Evolutionary conservation across 2,888 invertebrate species (phyloP).

Genomic region (Operophtera brumata): DNA sequence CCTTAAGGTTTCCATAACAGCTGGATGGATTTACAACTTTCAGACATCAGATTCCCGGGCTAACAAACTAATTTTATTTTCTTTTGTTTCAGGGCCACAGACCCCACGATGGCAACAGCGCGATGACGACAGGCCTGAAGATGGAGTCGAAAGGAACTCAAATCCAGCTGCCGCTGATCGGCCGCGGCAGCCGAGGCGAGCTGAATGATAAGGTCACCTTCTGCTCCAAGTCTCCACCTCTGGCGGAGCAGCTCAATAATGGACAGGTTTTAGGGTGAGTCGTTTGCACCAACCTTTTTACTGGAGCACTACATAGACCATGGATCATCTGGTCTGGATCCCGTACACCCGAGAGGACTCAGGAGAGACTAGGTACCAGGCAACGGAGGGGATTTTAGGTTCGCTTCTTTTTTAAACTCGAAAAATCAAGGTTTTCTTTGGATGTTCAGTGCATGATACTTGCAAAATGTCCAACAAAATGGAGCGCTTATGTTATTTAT

Average conservation of each 20-base stretch:
- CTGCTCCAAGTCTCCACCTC: slow-evolving; percentile 66
- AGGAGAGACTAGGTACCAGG: too few relatives aligned
- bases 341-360: too few relatives aligned
- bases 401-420: too few relatives aligned
- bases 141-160: slow-evolving; percentile 79
- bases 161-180: slow-evolving; percentile 75
- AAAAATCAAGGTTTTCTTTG: too few relatives aligned
- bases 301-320: too few relatives aligned
- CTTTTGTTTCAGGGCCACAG: slow-evolving; percentile 53
- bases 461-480: too few relatives aligned
- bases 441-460: too few relatives aligned
- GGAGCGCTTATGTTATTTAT: too few relatives aligned
- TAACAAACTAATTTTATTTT: background rate
- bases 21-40: background rate
- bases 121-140: slow-evolving; percentile 70
- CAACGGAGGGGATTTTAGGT: too few relatives aligned
- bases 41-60: too few relatives aligned
- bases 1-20: too few relatives aligned
- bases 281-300: background rate
- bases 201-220: slow-evolving; percentile 71
- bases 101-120: slow-evolving; percentile 62
- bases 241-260: slow-evolving; percentile 83
- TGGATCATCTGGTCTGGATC: too few relatives aligned
- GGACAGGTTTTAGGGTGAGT: slow-evolving; percentile 80
- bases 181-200: slow-evolving; percentile 71